Percentiles rank a stretch among this genome's conserved stretches.
These are phyloP conservation scores for Drosophila tropicalis DNA, from an alignment of 1,140 invertebrate genomes.

Conservation along the genomic window DNA sequence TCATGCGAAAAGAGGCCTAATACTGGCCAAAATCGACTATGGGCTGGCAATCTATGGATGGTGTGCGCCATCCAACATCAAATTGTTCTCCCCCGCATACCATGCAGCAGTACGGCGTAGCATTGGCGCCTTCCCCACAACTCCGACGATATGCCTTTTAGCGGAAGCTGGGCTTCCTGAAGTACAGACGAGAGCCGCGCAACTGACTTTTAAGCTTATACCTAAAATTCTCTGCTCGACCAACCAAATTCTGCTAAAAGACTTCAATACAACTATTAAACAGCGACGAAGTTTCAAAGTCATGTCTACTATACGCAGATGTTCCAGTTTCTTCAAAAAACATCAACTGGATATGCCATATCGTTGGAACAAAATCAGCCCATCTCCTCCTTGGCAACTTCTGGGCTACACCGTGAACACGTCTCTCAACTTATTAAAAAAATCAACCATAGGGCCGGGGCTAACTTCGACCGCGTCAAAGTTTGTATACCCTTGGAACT, in stretches of 20 bases:
- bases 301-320: conserved; percentile 7
- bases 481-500: too few species aligned
- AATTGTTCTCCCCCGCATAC: conserved; percentile 18
- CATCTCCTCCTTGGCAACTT: conserved; percentile 3
- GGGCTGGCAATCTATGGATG: conserved; percentile 23
- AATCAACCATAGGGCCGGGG: too few species aligned
- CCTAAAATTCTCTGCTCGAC: conserved; percentile 12
- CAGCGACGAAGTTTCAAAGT: conserved; percentile 6
- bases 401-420: conserved; percentile 2
- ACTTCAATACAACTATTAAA: conserved; percentile 5
- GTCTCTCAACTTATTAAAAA: conserved; percentile 4
- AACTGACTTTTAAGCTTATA: conserved; percentile 11
- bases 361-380: too few species aligned
- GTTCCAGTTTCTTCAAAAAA: conserved; percentile 1
- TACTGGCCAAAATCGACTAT: conserved; percentile 25
- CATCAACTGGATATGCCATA: too few species aligned
- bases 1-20: conserved; percentile 21
- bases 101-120: conserved; percentile 23
- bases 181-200: neutral
- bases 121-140: conserved; percentile 28
- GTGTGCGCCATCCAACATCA: conserved; percentile 22
- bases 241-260: conserved; percentile 4
- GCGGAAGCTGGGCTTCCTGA: neutral
- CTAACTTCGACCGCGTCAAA: too few species aligned
- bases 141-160: conserved; percentile 4